A percentile compares a stretch with the other conserved stretches of the same genome.
These are phyloP conservation scores for Synanthedon vespiformis DNA, from an alignment of 2,888 invertebrate species.

Conservation along the genomic window DNA sequence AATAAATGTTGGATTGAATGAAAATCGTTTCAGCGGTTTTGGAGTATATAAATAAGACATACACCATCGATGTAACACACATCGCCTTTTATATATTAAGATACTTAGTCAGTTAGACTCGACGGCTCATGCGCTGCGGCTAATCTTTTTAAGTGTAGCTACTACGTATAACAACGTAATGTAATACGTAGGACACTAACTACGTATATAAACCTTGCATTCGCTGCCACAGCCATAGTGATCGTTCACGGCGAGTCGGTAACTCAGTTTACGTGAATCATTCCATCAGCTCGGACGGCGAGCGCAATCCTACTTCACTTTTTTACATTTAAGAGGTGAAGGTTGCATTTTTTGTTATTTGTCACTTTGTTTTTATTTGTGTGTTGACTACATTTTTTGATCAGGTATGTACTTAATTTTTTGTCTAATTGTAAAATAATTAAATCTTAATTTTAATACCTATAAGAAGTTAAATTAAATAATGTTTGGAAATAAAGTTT, in stretches of 20 bases:
- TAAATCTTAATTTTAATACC: too few species aligned
- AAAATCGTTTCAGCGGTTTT: too few species aligned
- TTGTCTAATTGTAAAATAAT: too few species aligned
- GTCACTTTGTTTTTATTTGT: slow-evolving; percentile 13
- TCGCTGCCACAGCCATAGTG: too few species aligned
- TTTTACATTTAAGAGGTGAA: slow-evolving; percentile 8
- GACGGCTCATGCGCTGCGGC: slow-evolving; percentile 40
- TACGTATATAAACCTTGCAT: slow-evolving; percentile 32
- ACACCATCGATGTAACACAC: too few species aligned
- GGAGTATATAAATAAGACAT: too few species aligned
- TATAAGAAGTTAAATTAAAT: too few species aligned
- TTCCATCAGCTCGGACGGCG: background rate
- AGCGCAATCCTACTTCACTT: background rate
- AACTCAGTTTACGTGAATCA: slow-evolving; percentile 19
- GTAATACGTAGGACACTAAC: slow-evolving; percentile 4
- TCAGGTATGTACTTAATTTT: background rate
- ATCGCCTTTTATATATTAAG: too few species aligned
- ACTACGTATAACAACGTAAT: slow-evolving; percentile 11
- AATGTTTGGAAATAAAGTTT: too few species aligned
- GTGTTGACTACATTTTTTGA: slow-evolving; percentile 3
- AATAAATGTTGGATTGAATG: too few species aligned
- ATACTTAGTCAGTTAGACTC: slow-evolving; percentile 15
- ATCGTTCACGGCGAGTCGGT: slow-evolving; percentile 26
- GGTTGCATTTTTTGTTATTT: slow-evolving; percentile 16
- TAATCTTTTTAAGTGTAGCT: slow-evolving; percentile 32